These are phyloP conservation scores for Lepidotrigona ventralis DNA, from an alignment of 1,140 invertebrate species.

Conservation along the genomic window DNA sequence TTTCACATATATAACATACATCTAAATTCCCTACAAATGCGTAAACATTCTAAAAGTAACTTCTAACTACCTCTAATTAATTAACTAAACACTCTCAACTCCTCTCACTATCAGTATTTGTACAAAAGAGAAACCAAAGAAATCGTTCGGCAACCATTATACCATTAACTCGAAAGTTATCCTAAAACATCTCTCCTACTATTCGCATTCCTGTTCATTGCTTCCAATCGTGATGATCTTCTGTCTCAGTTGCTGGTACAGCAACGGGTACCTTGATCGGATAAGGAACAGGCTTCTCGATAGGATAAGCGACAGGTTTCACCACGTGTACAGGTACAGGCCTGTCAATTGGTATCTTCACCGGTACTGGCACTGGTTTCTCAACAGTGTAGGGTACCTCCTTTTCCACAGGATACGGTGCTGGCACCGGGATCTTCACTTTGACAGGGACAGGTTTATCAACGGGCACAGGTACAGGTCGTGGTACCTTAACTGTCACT, in stretches of 20 bases:
- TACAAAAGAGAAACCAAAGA: not conserved
- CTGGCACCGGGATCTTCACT: slow-evolving; percentile 83
- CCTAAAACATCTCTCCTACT: no score
- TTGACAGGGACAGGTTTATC: slow-evolving; percentile 83
- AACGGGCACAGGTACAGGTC: slow-evolving; percentile 80
- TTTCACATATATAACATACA: not conserved
- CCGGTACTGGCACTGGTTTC: slow-evolving; percentile 83
- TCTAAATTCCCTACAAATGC: not conserved
- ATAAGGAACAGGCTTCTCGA: slow-evolving; percentile 81
- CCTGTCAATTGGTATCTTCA: slow-evolving; percentile 81
- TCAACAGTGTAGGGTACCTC: slow-evolving; percentile 82
- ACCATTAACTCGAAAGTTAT: not conserved
- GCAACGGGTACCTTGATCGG: slow-evolving; percentile 79
- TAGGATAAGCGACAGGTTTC: slow-evolving; percentile 84
- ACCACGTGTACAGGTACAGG: slow-evolving; percentile 81
- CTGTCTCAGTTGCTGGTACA: not conserved
- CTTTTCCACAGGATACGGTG: slow-evolving; percentile 84
- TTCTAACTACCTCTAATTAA: not conserved
- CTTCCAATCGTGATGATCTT: not conserved
- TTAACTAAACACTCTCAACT: not conserved
- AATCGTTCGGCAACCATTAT: slow-evolving; percentile 4
- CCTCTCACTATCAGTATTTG: not conserved
- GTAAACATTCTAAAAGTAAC: not conserved
- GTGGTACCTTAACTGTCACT: slow-evolving; percentile 83
- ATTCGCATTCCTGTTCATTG: not conserved